phyloP scores from a whole-genome alignment of 2,113 vertebrate genomes.

The Silurus asotus region DNA sequence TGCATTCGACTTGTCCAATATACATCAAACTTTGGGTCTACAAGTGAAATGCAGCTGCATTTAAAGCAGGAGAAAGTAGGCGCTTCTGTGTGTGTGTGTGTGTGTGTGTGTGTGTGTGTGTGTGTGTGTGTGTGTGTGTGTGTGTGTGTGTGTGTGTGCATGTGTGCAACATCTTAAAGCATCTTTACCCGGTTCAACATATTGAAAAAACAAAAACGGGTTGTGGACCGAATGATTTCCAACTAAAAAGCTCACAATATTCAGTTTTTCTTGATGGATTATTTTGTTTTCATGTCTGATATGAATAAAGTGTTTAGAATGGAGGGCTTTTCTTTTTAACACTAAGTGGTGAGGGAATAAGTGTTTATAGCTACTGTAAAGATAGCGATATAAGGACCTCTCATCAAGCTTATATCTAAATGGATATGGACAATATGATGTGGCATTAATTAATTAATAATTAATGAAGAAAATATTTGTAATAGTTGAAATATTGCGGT shows the following conservation, averaged over 20 bases:
- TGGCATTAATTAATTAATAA: too few relatives aligned
- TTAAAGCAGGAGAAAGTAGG: not conserved
- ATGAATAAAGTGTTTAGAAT: too few relatives aligned
- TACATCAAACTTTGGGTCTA: not conserved
- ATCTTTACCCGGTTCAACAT: not conserved
- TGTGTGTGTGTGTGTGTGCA: not conserved
- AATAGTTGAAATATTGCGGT: not conserved
- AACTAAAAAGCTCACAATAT: too few relatives aligned
- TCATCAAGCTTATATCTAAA: too few relatives aligned
- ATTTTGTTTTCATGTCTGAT: too few relatives aligned
- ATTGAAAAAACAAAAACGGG: not conserved
- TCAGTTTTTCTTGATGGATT: too few relatives aligned
- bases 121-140: not conserved
- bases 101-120: slow-evolving; percentile 6
- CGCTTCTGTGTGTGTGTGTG: not conserved
- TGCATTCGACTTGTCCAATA: not conserved
- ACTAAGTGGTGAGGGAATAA: too few relatives aligned
- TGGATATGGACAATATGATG: too few relatives aligned
- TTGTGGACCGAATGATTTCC: not conserved
- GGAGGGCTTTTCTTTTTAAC: too few relatives aligned
- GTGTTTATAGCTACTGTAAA: too few relatives aligned
- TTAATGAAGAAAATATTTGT: too few relatives aligned
- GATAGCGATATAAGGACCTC: too few relatives aligned
- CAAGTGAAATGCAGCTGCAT: not conserved
- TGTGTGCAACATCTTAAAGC: not conserved